phyloP scores from a whole-genome alignment of 2,888 invertebrate species.

The Athalia rosae region DNA sequence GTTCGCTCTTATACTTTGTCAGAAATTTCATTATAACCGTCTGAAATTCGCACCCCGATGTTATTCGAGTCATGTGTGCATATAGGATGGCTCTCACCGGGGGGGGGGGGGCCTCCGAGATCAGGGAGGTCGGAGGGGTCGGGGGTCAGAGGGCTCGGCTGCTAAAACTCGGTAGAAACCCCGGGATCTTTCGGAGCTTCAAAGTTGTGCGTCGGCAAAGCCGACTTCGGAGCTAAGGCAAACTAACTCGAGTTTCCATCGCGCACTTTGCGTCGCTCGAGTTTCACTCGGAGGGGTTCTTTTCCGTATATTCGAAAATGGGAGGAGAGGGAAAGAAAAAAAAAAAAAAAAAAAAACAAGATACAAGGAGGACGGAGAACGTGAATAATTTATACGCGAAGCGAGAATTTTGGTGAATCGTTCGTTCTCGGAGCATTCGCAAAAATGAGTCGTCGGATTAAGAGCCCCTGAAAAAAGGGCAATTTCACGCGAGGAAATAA shows the following conservation, averaged over 20 bases:
- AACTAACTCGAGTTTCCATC: constrained; percentile 26
- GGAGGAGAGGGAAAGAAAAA: not conserved
- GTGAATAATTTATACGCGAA: constrained; percentile 25
- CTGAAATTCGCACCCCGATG: constrained; percentile 40
- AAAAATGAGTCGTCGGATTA: too few relatives aligned
- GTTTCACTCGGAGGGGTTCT: constrained; percentile 9
- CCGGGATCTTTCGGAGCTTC: constrained; percentile 29
- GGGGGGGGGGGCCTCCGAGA: constrained; percentile 17
- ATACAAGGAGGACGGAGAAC: not conserved
- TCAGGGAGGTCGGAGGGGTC: constrained; percentile 16
- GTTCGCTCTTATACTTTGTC: constrained; percentile 33
- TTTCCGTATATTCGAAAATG: not conserved
- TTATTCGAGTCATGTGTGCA: constrained; percentile 38
- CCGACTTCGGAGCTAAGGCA: constrained; percentile 24
- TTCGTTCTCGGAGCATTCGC: not conserved
- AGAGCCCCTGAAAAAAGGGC: too few relatives aligned
- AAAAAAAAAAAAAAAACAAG: not conserved
- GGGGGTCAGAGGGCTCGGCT: constrained; percentile 23
- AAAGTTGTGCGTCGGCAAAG: constrained; percentile 35
- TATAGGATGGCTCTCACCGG: constrained; percentile 30
- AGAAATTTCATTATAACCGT: constrained; percentile 39
- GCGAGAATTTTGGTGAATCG: not conserved
- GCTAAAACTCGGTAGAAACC: constrained; percentile 28
- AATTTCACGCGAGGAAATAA: too few relatives aligned
- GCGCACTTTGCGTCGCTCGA: constrained; percentile 30